These are phyloP conservation scores for Salvelinus sp. DNA, from an alignment of 2,113 vertebrate genomes.

Conservation along the genomic window DNA sequence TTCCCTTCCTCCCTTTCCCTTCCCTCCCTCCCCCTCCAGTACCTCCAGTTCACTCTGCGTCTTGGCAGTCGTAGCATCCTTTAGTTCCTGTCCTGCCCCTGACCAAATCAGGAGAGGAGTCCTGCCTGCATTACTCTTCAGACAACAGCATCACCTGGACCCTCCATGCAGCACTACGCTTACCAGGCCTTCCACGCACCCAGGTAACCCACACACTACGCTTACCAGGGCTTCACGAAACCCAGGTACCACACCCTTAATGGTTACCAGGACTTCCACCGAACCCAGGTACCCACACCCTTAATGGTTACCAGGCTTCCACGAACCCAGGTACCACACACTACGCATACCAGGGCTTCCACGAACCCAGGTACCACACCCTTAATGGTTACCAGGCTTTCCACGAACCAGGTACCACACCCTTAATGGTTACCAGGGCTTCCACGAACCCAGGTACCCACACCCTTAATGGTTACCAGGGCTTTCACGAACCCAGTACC, in stretches of 20 bases:
- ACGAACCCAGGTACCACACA: slow-evolving; percentile 75
- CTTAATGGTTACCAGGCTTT: too few relatives aligned
- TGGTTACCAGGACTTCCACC: slow-evolving; percentile 88
- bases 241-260: neutral
- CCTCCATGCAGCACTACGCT: slow-evolving; percentile 90
- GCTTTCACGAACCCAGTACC: too few relatives aligned
- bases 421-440: too few relatives aligned
- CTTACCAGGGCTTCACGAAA: too few relatives aligned
- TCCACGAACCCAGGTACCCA: too few relatives aligned
- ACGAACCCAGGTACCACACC: slow-evolving; percentile 65
- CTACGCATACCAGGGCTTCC: slow-evolving; percentile 93
- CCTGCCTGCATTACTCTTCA: slow-evolving; percentile 90
- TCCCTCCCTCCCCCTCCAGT: slow-evolving; percentile 63
- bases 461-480: too few relatives aligned
- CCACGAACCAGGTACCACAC: too few relatives aligned
- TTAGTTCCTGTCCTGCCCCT: slow-evolving; percentile 93
- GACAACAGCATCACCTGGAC: slow-evolving; percentile 98
- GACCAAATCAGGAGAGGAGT: slow-evolving; percentile 95
- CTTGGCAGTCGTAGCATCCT: slow-evolving; percentile 92
- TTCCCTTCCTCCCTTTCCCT: neutral
- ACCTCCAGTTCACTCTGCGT: slow-evolving; percentile 93
- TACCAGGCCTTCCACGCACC: slow-evolving; percentile 91
- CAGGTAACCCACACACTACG: too few relatives aligned
- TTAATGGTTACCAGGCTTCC: slow-evolving; percentile 84
- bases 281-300: slow-evolving; percentile 73